Conservation (phyloP, 2,888 invertebrate species). For the Ormyrus labotus region DNA sequence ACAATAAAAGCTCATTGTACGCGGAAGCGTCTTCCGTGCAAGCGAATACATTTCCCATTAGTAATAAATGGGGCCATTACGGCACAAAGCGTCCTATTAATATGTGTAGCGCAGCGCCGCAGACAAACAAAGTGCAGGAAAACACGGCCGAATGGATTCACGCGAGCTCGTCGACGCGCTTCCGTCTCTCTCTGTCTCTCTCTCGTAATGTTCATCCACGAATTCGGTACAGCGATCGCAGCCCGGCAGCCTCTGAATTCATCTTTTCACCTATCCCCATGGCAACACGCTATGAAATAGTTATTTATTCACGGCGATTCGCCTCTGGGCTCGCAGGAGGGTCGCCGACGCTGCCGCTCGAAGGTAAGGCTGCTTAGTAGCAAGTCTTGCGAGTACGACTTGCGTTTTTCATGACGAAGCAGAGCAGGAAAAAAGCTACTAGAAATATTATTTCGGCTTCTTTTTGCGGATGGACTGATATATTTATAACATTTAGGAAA, state of each 20-base stretch:
- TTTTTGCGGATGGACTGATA: no score
- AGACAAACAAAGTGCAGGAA: background rate
- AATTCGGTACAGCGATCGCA: background rate
- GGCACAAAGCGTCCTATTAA: no score
- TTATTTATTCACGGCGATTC: slow-evolving; percentile 72
- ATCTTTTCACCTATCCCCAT: slow-evolving; percentile 63
- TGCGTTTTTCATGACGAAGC: no score
- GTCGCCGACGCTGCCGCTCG: background rate
- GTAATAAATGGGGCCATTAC: no score
- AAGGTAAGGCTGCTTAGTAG: background rate
- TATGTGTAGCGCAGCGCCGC: no score
- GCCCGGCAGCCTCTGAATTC: slow-evolving; percentile 17
- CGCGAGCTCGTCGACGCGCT: slow-evolving; percentile 14
- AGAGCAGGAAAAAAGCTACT: no score
- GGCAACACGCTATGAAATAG: slow-evolving; percentile 69
- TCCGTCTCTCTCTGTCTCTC: background rate
- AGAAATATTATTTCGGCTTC: no score
- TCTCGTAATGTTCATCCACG: background rate
- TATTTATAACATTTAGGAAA: no score
- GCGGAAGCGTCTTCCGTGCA: no score
- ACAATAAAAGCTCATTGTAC: no score
- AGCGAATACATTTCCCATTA: no score
- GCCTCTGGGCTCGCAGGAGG: slow-evolving; percentile 61
- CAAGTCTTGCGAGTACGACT: no score
- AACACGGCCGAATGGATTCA: slow-evolving; percentile 30